A percentile compares a stretch with the other conserved stretches of the same genome.
phyloP scores from a whole-genome alignment of 2,113 vertebrate species.

The Tonatia bakeri region DNA sequence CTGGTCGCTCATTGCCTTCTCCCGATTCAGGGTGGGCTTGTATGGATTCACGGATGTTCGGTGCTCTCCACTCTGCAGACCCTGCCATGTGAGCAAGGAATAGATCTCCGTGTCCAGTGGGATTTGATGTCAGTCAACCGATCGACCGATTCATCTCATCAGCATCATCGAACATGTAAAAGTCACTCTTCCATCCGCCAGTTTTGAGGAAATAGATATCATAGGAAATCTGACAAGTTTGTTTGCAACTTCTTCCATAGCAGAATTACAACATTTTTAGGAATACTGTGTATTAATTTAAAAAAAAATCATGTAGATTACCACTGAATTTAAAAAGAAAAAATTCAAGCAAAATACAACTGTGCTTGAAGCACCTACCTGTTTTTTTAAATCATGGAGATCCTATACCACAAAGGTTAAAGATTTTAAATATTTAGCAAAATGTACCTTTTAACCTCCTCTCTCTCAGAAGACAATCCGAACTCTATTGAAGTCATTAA shows the following conservation, averaged over 20 bases:
- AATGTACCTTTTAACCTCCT: constrained; percentile 82
- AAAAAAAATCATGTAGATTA: constrained; percentile 40
- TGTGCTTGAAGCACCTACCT: constrained; percentile 13
- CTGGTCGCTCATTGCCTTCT: neutral
- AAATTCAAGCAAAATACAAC: constrained; percentile 59
- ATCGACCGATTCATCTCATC: neutral
- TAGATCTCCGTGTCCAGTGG: neutral
- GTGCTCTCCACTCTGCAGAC: neutral
- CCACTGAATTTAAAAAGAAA: constrained; percentile 61
- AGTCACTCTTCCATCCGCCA: neutral
- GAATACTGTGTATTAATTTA: constrained; percentile 31
- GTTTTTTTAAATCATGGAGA: constrained; percentile 43
- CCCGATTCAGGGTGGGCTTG: neutral
- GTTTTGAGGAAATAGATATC: neutral
- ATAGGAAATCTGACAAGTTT: neutral
- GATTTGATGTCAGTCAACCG: neutral
- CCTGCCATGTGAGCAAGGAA: neutral
- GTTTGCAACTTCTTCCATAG: constrained; percentile 43
- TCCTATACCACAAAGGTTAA: constrained; percentile 70
- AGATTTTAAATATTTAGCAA: constrained; percentile 82
- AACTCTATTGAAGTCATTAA: constrained; percentile 78
- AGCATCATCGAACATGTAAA: neutral
- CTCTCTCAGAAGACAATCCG: constrained; percentile 71
- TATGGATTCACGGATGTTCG: neutral
- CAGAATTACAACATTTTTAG: constrained; percentile 54